Evolutionary conservation across 2,888 invertebrate species (phyloP).

Genomic region (Deilephila porcellus): DNA sequence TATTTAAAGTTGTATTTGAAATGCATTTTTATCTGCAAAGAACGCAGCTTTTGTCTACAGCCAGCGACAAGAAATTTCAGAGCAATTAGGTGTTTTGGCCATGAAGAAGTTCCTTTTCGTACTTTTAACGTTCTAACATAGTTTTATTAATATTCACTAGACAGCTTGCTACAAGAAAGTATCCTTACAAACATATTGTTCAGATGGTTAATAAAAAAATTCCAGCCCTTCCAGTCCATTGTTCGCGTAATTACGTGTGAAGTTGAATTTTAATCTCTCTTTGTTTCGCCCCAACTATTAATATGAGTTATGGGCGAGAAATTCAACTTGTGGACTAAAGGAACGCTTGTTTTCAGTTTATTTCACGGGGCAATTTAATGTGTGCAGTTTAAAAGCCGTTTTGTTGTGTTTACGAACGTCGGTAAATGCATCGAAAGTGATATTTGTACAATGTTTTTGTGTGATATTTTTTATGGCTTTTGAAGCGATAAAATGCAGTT

Average conservation of each 20-base stretch:
- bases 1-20: not conserved
- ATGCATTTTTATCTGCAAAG: not conserved
- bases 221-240: not conserved
- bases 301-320: slow-evolving; percentile 55
- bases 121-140: too few species aligned
- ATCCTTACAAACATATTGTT: not conserved
- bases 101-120: too few species aligned
- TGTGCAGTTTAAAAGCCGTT: slow-evolving; percentile 69
- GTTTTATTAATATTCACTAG: too few species aligned
- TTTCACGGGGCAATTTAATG: slow-evolving; percentile 72
- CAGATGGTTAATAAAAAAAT: not conserved
- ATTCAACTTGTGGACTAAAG: slow-evolving; percentile 38
- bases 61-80: not conserved
- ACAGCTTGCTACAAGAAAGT: not conserved
- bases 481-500: slow-evolving; percentile 8
- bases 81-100: not conserved
- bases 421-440: slow-evolving; percentile 59
- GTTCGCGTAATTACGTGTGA: slow-evolving; percentile 65
- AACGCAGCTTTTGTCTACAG: not conserved
- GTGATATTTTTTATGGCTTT: slow-evolving; percentile 20
- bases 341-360: slow-evolving; percentile 66
- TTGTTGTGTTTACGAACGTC: slow-evolving; percentile 62
- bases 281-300: slow-evolving; percentile 53
- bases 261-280: slow-evolving; percentile 57
- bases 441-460: slow-evolving; percentile 5